A percentile compares a stretch with the other conserved stretches of the same genome.
These are phyloP conservation scores for Hydropotes inermis DNA, from an alignment of 2,113 vertebrate genomes.

Conservation along the genomic window DNA sequence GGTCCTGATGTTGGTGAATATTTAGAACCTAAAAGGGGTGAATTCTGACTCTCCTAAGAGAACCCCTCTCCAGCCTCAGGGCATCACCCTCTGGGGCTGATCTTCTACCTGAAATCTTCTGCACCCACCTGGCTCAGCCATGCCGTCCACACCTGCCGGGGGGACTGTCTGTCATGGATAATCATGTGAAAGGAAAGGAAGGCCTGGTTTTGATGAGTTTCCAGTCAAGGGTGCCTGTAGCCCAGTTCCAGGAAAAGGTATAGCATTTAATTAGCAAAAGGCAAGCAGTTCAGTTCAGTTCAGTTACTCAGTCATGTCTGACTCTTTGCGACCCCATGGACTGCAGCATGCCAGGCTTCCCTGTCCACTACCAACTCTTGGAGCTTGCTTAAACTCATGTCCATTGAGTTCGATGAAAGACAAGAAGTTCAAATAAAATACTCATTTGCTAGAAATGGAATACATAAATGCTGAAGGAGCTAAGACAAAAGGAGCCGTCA, in stretches of 20 bases:
- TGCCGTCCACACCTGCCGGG: background rate
- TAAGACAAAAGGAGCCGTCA: background rate
- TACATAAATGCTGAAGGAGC: background rate
- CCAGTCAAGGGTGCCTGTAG: background rate
- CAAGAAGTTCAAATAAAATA: background rate
- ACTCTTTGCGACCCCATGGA: background rate
- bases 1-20: background rate
- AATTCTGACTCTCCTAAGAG: background rate
- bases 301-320: background rate
- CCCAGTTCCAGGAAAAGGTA: background rate
- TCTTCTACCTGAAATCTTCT: background rate
- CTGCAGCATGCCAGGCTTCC: background rate
- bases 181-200: background rate
- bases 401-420: background rate
- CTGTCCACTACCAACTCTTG: rapidly evolving
- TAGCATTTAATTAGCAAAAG: background rate
- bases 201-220: background rate
- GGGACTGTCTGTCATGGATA: background rate
- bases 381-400: background rate
- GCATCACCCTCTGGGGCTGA: background rate
- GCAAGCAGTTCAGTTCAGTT: background rate
- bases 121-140: background rate
- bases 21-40: background rate
- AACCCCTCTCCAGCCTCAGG: background rate
- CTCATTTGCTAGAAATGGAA: background rate